Evolutionary conservation across 2,888 invertebrate genomes (phyloP).

Genomic region (Coecobrya sp.): DNA sequence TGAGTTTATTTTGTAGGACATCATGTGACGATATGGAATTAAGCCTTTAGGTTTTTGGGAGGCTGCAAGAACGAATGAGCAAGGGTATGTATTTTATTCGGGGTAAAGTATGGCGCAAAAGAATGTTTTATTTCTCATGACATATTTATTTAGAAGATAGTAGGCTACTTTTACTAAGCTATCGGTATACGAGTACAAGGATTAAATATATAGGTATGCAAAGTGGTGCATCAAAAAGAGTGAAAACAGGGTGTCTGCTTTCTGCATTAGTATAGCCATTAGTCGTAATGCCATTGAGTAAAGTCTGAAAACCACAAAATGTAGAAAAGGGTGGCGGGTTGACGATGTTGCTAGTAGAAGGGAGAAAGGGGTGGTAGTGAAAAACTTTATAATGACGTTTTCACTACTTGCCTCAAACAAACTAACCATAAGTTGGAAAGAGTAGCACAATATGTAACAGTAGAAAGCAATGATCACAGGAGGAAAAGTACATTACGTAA

Average conservation of each 20-base stretch:
- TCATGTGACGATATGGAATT: not conserved
- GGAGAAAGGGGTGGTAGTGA: constrained; percentile 42
- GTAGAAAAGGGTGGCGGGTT: constrained; percentile 48
- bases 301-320: constrained; percentile 65
- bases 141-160: constrained; percentile 20
- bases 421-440: not conserved
- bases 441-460: constrained; percentile 4
- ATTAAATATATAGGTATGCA: constrained; percentile 2
- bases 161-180: not conserved
- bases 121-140: constrained; percentile 12
- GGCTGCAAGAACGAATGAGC: not conserved
- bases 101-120: not conserved
- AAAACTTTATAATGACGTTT: constrained; percentile 70
- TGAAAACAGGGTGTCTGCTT: not conserved
- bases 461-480: constrained; percentile 33
- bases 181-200: not conserved
- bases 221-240: constrained; percentile 12
- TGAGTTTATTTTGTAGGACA: not conserved
- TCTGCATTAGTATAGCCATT: constrained; percentile 32
- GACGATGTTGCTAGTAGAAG: not conserved
- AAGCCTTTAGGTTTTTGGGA: not conserved
- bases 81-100: not conserved
- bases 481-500: constrained; percentile 55
- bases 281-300: constrained; percentile 14
- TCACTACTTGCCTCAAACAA: constrained; percentile 56